Base-by-base conservation (phyloP, 2,797 vertebrate genomes). In the Sebastes nivosus region DNA sequence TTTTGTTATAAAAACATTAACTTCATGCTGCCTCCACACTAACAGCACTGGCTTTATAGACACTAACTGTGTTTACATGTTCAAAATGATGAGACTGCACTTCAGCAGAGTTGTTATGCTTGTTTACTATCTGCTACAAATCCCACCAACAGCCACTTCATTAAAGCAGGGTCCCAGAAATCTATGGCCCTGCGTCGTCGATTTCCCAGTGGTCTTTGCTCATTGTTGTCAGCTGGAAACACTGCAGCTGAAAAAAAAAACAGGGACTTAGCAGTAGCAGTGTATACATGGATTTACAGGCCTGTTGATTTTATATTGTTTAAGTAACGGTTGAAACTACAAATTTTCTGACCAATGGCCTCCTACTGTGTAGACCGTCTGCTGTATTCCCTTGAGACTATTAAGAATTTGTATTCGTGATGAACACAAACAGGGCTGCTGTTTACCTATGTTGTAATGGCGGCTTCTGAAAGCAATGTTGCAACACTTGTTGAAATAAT, bases 11-110 rank as follows among this genome's bases (percentile, higher is more conserved):
- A 4, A n/a, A 54, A 52, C 75, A 66, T 72, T 69, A 72, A 77
- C 55, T 66, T 70, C 18, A 63, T 38, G 64, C 38, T 63, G 55
- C n/a, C 2, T 32, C 12, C 34, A 59, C 55, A 38, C 29, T 63
- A 80, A 61, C 67, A 66, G 18, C 29, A 5, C 61, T 25, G n/a
- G 61, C 29, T 79, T 80, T 79, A 79, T 58, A 25, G 64, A 69
- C 14, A 34, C 16, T 4, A 20, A 79, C 42, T 71, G 77, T 87
- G 80, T 85, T 87, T 83, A 78, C 75, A 66, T 29, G 32, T 74
- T 24, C 30, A 81, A 86, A 89, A 86, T 84, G 87, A 91, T 83
- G 84, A 90, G 67, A 13, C 67, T 80, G 84, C 85, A 89, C 65
- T 89, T 82, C 71, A 72, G 82, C 75, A 16, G 75, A 72, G 68